phyloP scores from a whole-genome alignment of 2,888 invertebrate species.

The Limenitis camilla region DNA sequence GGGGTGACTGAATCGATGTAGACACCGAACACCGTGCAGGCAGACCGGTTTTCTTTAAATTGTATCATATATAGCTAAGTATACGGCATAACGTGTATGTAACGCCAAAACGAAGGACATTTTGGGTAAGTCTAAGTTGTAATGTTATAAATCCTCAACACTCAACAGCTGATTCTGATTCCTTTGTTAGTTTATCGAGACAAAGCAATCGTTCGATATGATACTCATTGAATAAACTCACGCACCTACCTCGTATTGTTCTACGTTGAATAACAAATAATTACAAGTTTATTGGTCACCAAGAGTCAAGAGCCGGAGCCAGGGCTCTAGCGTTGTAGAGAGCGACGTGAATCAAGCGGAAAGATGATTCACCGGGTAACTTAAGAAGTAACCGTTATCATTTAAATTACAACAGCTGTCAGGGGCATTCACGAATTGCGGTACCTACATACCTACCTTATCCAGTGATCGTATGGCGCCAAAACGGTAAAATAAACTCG shows the following conservation, averaged over 20 bases:
- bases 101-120: slow-evolving; percentile 50
- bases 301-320: neutral
- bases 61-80: slow-evolving; percentile 39
- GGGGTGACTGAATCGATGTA: slow-evolving; percentile 59
- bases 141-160: slow-evolving; percentile 26
- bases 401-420: slow-evolving; percentile 65
- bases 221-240: slow-evolving; percentile 22
- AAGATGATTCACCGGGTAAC: slow-evolving; percentile 62
- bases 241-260: slow-evolving; percentile 23
- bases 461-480: slow-evolving; percentile 31
- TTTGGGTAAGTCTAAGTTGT: slow-evolving; percentile 26
- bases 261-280: slow-evolving; percentile 20
- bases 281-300: slow-evolving; percentile 12
- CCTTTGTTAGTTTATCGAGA: slow-evolving; percentile 25
- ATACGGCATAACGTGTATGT: slow-evolving; percentile 27
- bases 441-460: slow-evolving; percentile 50
- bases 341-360: slow-evolving; percentile 58
- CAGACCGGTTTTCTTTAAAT: slow-evolving; percentile 64
- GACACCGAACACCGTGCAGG: slow-evolving; percentile 42
- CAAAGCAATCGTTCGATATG: slow-evolving; percentile 7
- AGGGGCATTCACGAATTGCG: slow-evolving; percentile 56
- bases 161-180: slow-evolving; percentile 34
- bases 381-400: slow-evolving; percentile 67
- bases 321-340: slow-evolving; percentile 11
- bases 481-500: slow-evolving; percentile 31